These are phyloP conservation scores for Yponomeuta cagnagella DNA, from an alignment of 2,888 invertebrate genomes.

Conservation along the genomic window DNA sequence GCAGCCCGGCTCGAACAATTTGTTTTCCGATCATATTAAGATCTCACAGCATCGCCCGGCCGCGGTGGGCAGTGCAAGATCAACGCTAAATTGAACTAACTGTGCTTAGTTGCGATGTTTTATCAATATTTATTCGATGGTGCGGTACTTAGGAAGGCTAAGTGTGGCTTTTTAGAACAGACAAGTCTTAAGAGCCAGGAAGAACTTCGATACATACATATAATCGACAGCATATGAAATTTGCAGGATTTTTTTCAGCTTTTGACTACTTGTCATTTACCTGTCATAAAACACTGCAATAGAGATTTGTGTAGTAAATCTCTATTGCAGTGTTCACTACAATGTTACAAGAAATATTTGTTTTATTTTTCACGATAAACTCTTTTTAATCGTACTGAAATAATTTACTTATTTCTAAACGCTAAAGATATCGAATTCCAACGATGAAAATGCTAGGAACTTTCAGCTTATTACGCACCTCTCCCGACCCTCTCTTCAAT, in stretches of 20 bases:
- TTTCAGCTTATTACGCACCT: background rate
- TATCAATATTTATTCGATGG: background rate
- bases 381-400: too few relatives aligned
- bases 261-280: too few relatives aligned
- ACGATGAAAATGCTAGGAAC: background rate
- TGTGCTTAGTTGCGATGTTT: conserved; percentile 30
- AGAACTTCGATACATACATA: too few relatives aligned
- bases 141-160: background rate
- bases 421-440: too few relatives aligned
- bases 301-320: too few relatives aligned
- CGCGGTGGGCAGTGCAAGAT: conserved; percentile 20
- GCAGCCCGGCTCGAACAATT: conserved; percentile 33
- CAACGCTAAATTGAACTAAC: conserved; percentile 56
- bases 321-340: too few relatives aligned
- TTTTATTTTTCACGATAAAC: too few relatives aligned
- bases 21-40: conserved; percentile 49
- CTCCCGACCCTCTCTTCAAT: background rate
- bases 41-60: conserved; percentile 41
- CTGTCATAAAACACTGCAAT: too few relatives aligned
- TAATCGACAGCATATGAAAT: too few relatives aligned
- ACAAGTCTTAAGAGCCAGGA: background rate
- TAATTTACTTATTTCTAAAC: too few relatives aligned
- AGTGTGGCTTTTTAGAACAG: background rate
- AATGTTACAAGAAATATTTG: too few relatives aligned
- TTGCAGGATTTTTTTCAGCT: too few relatives aligned